Conservation (phyloP, 2,797 vertebrate species). For the Champsocephalus gunnari region DNA sequence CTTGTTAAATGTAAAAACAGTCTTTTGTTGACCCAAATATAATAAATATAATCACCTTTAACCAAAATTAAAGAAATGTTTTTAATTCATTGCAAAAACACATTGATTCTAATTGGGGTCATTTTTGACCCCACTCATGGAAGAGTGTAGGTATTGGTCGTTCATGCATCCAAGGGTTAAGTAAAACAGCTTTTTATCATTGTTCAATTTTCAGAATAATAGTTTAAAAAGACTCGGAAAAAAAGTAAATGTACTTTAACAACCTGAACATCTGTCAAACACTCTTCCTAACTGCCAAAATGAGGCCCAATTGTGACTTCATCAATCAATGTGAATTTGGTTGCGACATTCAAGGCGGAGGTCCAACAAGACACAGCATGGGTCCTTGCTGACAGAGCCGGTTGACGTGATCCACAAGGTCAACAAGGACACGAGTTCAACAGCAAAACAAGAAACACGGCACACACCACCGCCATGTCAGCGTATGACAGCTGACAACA, state of each 20-base stretch:
- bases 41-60: too few relatives aligned
- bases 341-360: conserved; percentile 38
- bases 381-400: conserved; percentile 35
- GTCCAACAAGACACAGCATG: conserved; percentile 43
- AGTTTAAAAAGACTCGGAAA: conserved; percentile 13
- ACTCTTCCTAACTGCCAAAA: conserved; percentile 39
- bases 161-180: neutral
- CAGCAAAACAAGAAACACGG: conserved; percentile 28
- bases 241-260: conserved; percentile 32
- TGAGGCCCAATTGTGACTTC: conserved; percentile 36
- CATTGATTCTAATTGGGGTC: too few relatives aligned
- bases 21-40: too few relatives aligned
- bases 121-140: too few relatives aligned
- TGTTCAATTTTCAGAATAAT: conserved; percentile 9
- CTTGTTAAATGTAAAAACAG: too few relatives aligned
- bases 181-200: neutral
- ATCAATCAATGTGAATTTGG: conserved; percentile 43
- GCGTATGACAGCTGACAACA: conserved; percentile 28
- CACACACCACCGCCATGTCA: neutral
- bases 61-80: too few relatives aligned
- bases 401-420: conserved; percentile 46
- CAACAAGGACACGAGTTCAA: conserved; percentile 31
- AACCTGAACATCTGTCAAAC: conserved; percentile 55
- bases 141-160: too few relatives aligned
- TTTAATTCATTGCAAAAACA: too few relatives aligned